Evolutionary conservation across 2,888 invertebrate species (phyloP).

Genomic region (Gibbula magus): DNA sequence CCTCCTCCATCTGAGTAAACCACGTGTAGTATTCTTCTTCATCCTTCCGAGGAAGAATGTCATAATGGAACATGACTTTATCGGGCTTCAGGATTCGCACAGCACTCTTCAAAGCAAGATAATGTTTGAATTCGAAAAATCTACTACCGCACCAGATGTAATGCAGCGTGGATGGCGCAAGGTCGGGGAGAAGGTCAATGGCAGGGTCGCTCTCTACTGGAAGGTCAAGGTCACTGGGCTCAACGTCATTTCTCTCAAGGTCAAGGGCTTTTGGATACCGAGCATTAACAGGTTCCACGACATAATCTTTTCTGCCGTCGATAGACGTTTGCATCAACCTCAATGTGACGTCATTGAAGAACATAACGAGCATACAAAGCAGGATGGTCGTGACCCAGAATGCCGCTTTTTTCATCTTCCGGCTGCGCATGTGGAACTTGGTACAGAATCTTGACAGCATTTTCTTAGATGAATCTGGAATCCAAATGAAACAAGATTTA

Average conservation of each 20-base stretch:
- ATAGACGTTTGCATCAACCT: neutral
- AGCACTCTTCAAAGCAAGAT: constrained; percentile 33
- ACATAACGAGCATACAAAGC: neutral
- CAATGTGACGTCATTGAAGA: constrained; percentile 17
- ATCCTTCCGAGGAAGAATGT: constrained; percentile 26
- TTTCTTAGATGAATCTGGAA: too few relatives aligned
- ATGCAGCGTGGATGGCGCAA: constrained; percentile 18
- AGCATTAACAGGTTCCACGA: neutral
- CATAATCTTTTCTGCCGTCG: neutral
- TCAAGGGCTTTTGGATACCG: neutral
- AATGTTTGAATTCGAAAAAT: constrained; percentile 35
- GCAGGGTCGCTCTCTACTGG: neutral
- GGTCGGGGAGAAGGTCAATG: neutral
- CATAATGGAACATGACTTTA: constrained; percentile 31
- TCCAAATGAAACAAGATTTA: too few relatives aligned
- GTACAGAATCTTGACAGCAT: neutral
- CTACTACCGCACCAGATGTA: constrained; percentile 36
- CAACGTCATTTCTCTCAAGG: neutral
- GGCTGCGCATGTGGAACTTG: neutral
- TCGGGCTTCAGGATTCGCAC: constrained; percentile 28
- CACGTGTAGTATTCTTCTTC: constrained; percentile 33
- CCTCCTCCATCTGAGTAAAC: constrained; percentile 24
- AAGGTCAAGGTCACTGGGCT: neutral
- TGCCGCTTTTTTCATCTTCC: neutral
- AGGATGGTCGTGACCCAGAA: constrained; percentile 7